Conservation (phyloP, 1,140 invertebrate genomes). For the Pseudomyrmex cubaensis region DNA sequence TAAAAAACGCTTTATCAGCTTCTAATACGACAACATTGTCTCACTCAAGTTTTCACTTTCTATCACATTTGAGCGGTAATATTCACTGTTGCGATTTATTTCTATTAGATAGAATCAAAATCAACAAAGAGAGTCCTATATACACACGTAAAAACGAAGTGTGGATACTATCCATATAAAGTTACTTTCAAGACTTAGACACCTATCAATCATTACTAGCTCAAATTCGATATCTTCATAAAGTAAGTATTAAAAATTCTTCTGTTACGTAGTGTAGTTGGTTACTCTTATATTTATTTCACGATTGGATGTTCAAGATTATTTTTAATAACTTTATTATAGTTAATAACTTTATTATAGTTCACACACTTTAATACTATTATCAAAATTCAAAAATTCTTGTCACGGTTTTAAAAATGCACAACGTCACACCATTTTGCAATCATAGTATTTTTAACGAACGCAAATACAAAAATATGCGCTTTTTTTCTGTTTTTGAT, state of each 20-base stretch:
- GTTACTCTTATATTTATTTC: background rate
- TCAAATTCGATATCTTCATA: no score
- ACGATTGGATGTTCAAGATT: no score
- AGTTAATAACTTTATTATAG: background rate
- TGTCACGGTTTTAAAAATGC: no score
- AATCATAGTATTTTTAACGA: no score
- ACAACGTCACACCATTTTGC: no score
- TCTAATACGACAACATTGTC: no score
- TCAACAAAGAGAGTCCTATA: background rate
- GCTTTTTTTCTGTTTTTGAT: background rate
- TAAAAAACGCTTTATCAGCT: no score
- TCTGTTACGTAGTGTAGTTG: background rate
- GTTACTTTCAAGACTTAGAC: conserved; percentile 4
- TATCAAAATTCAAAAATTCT: no score
- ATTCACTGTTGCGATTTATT: conserved; percentile 1
- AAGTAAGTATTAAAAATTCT: no score
- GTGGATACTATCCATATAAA: background rate
- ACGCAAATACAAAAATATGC: no score
- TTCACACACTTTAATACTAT: background rate
- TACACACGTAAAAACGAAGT: conserved; percentile 23
- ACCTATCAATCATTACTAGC: no score
- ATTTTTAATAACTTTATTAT: background rate
- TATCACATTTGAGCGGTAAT: background rate
- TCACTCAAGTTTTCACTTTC: background rate
- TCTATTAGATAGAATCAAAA: background rate